Evolutionary conservation across 2,888 invertebrate species (phyloP), one percentile per base, ranked within the genome.

Genomic region (Doris montereyensis): DNA sequence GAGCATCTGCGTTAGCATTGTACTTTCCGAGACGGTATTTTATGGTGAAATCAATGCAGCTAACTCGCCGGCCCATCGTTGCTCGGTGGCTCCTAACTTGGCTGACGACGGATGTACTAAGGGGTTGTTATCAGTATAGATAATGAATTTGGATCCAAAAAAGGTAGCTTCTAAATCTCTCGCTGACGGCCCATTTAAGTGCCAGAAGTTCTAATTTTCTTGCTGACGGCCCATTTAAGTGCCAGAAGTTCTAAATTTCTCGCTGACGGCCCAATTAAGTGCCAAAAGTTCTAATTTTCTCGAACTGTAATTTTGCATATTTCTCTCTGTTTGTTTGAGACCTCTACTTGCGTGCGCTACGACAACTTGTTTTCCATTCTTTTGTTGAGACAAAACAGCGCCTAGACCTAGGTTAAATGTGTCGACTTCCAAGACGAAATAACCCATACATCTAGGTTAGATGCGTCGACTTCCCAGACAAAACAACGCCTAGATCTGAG

Each of bases 161-260:
- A 3, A 81, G 78, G 28, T 81, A 83, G 41, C 79, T 76, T 24
- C 76, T 58, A 30, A 81, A 83, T 52, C 81, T 81, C 17, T 81
- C 80, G n/a, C 70, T 70, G 24, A 81, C 73, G 2, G 83, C 81
- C 83, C 83, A 60, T 60, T 62, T 75, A 21, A 75, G 10, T 32
- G 70, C 84, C 3, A 84, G 75, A 26, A 81, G 72, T 70, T 83
- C 83, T 26, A 84, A 26, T 70, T 81, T 81, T 73, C 77, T 81
- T 26, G 78, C n/a, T 68, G 8, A 81, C 78, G 4, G 83, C 81
- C 83, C 82, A 67, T 10, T 67, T 67, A 2, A 67, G 28, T 3
- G 70, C 83, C 10, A 84, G 75, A 17, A 81, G 72, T 58, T 83
- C 83, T n/a, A 84, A 26, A 58, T 81, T 81, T 67, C 79, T 81